Evolutionary conservation across 30 jellyfish, hydroid and myxozoan genomes (phyloP).

Genomic region (Pseudorhiza aurosa): DNA sequence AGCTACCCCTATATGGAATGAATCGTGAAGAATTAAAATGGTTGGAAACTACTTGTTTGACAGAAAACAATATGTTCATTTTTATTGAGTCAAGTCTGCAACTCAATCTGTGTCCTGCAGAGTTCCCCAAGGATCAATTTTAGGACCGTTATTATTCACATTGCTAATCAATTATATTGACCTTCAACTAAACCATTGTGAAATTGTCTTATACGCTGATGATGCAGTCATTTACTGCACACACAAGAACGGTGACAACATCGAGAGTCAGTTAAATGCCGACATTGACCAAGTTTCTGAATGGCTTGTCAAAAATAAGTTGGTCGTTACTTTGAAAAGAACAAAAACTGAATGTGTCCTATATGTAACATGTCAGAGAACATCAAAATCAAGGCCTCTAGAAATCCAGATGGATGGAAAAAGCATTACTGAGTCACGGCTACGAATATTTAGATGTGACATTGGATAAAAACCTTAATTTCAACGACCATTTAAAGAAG

Average conservation of each 20-base stretch:
- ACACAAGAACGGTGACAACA: conserved; percentile 3
- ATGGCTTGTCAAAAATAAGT: conserved; percentile 16
- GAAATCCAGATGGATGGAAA: conserved; percentile 25
- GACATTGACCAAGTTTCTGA: conserved; percentile 35
- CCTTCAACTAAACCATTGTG: conserved; percentile 19
- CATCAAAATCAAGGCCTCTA: conserved; percentile 19
- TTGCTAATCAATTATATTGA: conserved; percentile 40
- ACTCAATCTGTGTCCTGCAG: conserved; percentile 25
- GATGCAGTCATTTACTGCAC: conserved; percentile 51
- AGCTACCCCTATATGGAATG: conserved; percentile 26
- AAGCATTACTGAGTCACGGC: conserved; percentile 31
- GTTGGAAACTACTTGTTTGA: conserved; percentile 37
- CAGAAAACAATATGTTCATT: background rate
- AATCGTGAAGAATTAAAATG: conserved; percentile 12
- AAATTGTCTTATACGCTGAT: conserved; percentile 39
- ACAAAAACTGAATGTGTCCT: conserved; percentile 53
- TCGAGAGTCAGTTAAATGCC: conserved; percentile 23
- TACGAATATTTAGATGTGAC: background rate
- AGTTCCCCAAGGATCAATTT: conserved; percentile 54
- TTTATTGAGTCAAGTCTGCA: conserved; percentile 3
- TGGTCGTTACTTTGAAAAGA: conserved; percentile 16
- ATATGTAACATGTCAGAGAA: conserved; percentile 37
- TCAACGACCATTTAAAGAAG: background rate
- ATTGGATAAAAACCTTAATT: background rate
- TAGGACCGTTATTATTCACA: conserved; percentile 28